Evolutionary conservation across 2,113 vertebrate genomes (phyloP).

Genomic region (Prolemur simus): DNA sequence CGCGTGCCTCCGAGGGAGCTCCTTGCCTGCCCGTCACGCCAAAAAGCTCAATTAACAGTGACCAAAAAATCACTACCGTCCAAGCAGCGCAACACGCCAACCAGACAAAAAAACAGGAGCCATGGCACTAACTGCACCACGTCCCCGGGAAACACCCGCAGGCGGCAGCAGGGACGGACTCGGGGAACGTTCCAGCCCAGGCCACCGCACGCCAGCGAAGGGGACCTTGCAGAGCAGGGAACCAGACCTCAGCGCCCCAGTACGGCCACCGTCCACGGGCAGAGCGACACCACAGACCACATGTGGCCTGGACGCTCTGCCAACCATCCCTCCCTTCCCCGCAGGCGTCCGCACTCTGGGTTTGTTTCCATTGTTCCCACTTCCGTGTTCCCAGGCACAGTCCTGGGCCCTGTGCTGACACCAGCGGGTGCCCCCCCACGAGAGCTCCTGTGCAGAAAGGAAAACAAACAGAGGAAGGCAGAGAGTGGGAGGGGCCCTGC

Average conservation of each 20-base stretch:
- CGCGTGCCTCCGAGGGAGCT: neutral
- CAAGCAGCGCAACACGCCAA: neutral
- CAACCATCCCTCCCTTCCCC: neutral
- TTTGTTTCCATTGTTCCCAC: neutral
- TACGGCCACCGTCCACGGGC: neutral
- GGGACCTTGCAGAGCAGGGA: neutral
- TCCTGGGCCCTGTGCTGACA: neutral
- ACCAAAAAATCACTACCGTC: too few species aligned
- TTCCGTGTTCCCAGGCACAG: neutral
- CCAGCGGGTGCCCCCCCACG: neutral
- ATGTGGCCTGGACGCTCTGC: neutral
- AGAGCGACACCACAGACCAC: accelerated
- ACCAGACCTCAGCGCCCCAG: accelerated
- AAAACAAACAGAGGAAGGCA: constrained; percentile 10
- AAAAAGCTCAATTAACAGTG: neutral
- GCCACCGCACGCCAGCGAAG: accelerated
- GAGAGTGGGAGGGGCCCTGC: neutral
- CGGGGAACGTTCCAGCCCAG: neutral
- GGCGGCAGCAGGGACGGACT: neutral
- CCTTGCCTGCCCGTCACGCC: neutral
- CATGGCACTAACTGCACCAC: too few species aligned
- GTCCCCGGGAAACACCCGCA: accelerated
- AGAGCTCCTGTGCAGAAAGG: constrained; percentile 9
- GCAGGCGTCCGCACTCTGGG: neutral
- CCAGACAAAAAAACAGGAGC: neutral